These are phyloP conservation scores for Zosterops lateralis DNA, from an alignment of 2,113 vertebrate genomes.

Conservation along the genomic window DNA sequence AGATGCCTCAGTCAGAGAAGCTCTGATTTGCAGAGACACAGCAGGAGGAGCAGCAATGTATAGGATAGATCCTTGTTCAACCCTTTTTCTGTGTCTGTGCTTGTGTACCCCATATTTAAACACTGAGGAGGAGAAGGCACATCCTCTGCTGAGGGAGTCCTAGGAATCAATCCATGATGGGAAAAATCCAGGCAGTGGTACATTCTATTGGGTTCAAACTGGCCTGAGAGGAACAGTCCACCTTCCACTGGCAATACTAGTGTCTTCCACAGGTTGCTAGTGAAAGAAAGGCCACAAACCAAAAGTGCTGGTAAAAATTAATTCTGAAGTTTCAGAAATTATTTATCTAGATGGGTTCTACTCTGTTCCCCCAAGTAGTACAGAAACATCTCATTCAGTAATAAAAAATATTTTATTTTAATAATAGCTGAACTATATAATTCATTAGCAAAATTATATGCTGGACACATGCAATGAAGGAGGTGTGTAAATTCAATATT, in stretches of 20 bases:
- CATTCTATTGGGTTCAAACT: neutral
- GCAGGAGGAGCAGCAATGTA: neutral
- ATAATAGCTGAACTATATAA: neutral
- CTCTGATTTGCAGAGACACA: neutral
- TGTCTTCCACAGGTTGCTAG: neutral
- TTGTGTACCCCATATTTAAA: neutral
- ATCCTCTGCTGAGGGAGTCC: neutral
- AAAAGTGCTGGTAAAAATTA: neutral
- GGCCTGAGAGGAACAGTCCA: neutral
- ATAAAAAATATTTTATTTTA: neutral
- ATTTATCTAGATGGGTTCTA: neutral
- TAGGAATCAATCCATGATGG: neutral
- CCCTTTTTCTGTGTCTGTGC: neutral
- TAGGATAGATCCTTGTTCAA: neutral
- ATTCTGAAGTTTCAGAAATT: neutral
- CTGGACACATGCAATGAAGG: neutral
- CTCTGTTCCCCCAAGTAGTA: neutral
- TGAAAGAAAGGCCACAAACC: neutral
- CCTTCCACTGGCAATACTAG: neutral
- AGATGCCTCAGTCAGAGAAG: neutral
- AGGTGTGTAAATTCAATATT: constrained; percentile 8
- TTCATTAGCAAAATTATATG: constrained; percentile 29
- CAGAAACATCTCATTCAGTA: neutral
- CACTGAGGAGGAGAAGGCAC: neutral
- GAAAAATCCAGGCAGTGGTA: neutral